Conservation (phyloP, 2,888 invertebrate genomes). For the Helicoverpa assulta region DNA sequence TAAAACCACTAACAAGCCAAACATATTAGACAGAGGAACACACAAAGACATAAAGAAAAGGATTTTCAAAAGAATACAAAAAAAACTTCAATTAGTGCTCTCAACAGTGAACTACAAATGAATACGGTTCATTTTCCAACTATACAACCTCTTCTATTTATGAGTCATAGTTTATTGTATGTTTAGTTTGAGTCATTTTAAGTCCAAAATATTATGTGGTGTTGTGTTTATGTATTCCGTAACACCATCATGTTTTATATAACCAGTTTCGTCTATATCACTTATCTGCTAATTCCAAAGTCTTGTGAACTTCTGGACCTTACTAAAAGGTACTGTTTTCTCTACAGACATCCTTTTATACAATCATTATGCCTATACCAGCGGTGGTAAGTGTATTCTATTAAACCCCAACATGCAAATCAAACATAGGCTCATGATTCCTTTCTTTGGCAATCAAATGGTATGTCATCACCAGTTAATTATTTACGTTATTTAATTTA, state of each 20-base stretch:
- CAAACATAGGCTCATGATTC: neutral
- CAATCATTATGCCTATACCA: neutral
- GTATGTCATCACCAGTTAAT: constrained; percentile 7
- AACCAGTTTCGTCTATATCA: neutral
- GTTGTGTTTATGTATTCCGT: neutral
- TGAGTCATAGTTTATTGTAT: no score
- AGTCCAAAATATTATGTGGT: neutral
- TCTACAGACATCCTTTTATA: constrained; percentile 18
- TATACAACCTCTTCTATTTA: neutral
- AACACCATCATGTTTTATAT: neutral
- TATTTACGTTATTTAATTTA: constrained; percentile 11
- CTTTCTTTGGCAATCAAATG: constrained; percentile 7
- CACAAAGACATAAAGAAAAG: neutral
- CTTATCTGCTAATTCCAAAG: no score
- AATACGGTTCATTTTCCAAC: neutral
- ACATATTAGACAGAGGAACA: no score
- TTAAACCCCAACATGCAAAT: no score
- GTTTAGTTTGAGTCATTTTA: neutral
- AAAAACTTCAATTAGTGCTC: neutral
- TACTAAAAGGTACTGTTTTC: constrained; percentile 2
- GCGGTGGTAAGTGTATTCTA: constrained; percentile 16
- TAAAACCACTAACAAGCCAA: neutral
- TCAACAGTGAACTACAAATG: neutral
- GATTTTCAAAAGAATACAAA: neutral
- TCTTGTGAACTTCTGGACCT: neutral